A percentile compares a stretch with the other conserved stretches of the same genome.
phyloP scores from a whole-genome alignment of 2,797 vertebrate genomes.

The Centropyge bicolor region DNA sequence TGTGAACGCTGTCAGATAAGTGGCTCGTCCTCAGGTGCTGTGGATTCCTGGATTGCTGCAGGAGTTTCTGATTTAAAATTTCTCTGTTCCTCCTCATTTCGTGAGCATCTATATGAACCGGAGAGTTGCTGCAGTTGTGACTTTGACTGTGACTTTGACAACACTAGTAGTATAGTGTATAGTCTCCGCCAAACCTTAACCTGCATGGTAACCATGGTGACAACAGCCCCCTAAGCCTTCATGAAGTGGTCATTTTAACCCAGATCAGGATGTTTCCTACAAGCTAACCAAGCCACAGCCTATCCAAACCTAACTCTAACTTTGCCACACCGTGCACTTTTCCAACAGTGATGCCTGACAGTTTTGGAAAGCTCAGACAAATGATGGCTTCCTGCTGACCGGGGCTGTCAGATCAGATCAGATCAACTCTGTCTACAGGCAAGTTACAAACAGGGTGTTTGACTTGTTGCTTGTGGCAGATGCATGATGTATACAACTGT shows the following conservation, averaged over 20 bases:
- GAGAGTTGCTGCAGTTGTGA: no score
- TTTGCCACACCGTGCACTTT: not conserved
- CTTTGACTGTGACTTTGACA: no score
- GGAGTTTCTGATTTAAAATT: no score
- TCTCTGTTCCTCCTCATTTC: no score
- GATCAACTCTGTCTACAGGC: not conserved
- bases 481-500: not conserved
- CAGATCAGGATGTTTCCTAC: not conserved
- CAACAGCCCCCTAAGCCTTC: not conserved
- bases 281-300: not conserved
- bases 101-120: no score
- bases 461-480: not conserved
- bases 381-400: not conserved
- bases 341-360: no score
- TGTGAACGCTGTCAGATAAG: constrained; percentile 47
- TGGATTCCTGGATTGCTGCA: no score
- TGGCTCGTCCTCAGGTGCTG: constrained; percentile 36
- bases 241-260: not conserved
- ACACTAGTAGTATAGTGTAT: no score
- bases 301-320: not conserved
- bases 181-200: no score
- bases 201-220: no score
- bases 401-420: not conserved
- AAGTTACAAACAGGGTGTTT: not conserved
- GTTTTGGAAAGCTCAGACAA: not conserved